Base-by-base conservation (phyloP, 2,113 vertebrate genomes). In the Leptodactylus fuscus region DNA sequence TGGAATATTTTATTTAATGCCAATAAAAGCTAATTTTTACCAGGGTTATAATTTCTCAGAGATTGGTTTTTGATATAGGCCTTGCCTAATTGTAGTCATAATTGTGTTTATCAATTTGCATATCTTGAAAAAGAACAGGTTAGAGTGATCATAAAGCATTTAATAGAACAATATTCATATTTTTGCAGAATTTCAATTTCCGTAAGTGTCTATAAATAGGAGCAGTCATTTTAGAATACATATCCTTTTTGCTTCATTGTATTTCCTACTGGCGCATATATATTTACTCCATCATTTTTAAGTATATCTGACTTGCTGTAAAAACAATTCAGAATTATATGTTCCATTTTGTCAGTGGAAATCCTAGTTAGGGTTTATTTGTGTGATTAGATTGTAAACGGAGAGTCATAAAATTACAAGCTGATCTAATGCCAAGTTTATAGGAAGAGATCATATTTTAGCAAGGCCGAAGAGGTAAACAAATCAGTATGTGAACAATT, bases 401-500 rank as follows among this genome's bases (percentile, higher is more conserved):
- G 48, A 48, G 41, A 75, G 11, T 76, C 53, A 84, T 69, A 78
- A 67, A 85, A 78, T 78, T 85, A 62, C 74, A 38, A 67, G 62
- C 74, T 51, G 83, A 34, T 51, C 58, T 69, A 67, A 69, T 85
- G 83, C 74, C 83, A 85, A 76, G 60, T 78, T 85, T 78, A 60
- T 32, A 78, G 74, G 74, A 62, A 85, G 55, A 41, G 74, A 85
- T 85, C 74, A 70, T 85, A 70, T 78, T 83, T 74, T 85, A 51
- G 77, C 55, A 69, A 67, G 55, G 48, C 83, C 29, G n/a, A 55
- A 77, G 29, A 76, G 62, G 46, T 67, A 85, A 65, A 85, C 55
- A 85, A 85, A 85, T 85, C 73, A 78, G 75, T 78, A 78, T 65
- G 73, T 67, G 71, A 77, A 85, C 73, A 67, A 77, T 65, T 67